Conservation (phyloP, 2,888 invertebrate species). For the Leptinotarsa haldemani region DNA sequence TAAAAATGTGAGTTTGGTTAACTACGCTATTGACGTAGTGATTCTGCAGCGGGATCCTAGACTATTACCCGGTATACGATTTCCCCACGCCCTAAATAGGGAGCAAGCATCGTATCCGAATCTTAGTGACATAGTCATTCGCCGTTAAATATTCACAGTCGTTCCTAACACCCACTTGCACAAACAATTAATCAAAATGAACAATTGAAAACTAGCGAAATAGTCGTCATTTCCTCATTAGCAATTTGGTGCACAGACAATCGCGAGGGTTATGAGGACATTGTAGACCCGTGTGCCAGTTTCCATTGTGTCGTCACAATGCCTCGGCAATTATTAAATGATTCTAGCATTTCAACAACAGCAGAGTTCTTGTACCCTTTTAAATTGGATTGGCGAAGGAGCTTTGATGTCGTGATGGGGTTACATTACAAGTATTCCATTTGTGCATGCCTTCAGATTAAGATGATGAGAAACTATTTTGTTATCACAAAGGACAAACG, state of each 20-base stretch:
- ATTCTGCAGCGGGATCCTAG: no score
- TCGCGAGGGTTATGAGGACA: conserved; percentile 41
- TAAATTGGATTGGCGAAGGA: conserved; percentile 42
- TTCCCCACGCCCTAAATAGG: neutral
- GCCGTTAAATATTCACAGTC: conserved; percentile 10
- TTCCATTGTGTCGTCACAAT: conserved; percentile 47
- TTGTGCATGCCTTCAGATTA: conserved; percentile 20
- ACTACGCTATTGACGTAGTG: no score
- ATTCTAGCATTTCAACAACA: conserved; percentile 44
- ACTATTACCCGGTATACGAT: no score
- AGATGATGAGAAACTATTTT: neutral
- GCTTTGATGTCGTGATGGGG: conserved; percentile 25
- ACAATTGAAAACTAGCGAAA: conserved; percentile 42
- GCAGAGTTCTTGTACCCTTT: conserved; percentile 40
- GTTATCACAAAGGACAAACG: neutral
- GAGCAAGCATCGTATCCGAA: neutral
- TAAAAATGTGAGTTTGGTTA: no score
- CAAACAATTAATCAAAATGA: conserved; percentile 41
- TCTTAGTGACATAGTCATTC: neutral
- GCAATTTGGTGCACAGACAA: conserved; percentile 45
- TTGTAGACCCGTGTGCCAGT: conserved; percentile 42
- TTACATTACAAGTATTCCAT: conserved; percentile 27
- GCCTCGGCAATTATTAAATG: conserved; percentile 48
- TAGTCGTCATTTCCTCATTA: conserved; percentile 49
- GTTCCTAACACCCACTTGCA: conserved; percentile 1